Base-by-base conservation (phyloP, 2,888 invertebrate genomes). In the Plagodis pulveraria region DNA sequence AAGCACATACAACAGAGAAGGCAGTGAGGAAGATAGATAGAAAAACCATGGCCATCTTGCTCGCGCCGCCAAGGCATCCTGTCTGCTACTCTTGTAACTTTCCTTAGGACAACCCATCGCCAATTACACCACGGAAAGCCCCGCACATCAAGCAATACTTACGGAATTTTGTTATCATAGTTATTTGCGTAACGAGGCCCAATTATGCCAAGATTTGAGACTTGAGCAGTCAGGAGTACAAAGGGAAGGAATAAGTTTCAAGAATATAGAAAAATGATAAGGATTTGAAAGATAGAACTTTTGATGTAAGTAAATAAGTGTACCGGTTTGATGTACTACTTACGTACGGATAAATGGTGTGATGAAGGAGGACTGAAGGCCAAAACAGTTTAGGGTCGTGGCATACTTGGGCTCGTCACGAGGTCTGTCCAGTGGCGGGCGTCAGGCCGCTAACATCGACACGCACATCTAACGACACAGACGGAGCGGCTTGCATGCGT, bases 1-100 rank as follows among this genome's bases (percentile, higher is more conserved):
- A 79, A 78, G 77, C 76, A 73, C 72, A 65, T 48, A 65, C 69
- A 77, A 78, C 74, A 78, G 72, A 80, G 63, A 80, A 83, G 83
- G 80, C 77, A 60, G 72, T 76, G 80, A 83, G 74, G 83, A 70
- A 84, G 73, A 85, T 69, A 83, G 80, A 82, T 75, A 84, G 78
- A 80, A 84, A 81, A 85, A 86, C 84, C 86, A 83, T 83, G 91
- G 90, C 91, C 91, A 92, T 88, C 91, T 91, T 92, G 91, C 91
- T 91, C 87, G 82, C 87, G 82, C 87, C 88, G 84, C 87, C 81
- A 78, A 76, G 77, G 78, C 73, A 73, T 72, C 36, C 73, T 76
- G 80, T 78, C 76, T 80, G 78, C 83, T 84, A 85, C 84, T 38
- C 34, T 40, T 48, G n/a, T 38, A 4, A 35, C 46, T 46, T 82